phyloP scores from a whole-genome alignment of 2,888 invertebrate genomes.

The Caenorhabditis sp. region DNA sequence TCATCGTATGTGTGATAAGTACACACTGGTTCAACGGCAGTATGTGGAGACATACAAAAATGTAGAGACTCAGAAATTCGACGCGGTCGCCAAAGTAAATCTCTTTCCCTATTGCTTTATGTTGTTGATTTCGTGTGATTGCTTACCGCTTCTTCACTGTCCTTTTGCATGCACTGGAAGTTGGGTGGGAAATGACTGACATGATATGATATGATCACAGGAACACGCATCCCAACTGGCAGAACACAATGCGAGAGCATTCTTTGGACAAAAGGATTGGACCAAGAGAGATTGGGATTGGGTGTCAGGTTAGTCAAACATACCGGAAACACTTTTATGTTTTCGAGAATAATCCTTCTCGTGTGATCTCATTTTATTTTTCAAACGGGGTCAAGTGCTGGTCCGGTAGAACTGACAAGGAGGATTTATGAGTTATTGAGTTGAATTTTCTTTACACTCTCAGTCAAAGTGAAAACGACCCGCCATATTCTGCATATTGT shows the following conservation, averaged over 20 bases:
- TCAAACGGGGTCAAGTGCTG: no score
- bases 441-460: no score
- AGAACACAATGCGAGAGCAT: constrained; percentile 76
- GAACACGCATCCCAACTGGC: constrained; percentile 76
- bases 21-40: constrained; percentile 78
- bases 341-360: no score
- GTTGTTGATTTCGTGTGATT: not conserved
- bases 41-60: constrained; percentile 79
- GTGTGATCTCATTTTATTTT: not conserved
- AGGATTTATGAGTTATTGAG: no score
- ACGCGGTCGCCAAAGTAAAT: constrained; percentile 74
- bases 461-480: no score
- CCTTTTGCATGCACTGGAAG: not conserved
- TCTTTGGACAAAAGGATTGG: constrained; percentile 76
- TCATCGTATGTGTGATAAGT: constrained; percentile 79
- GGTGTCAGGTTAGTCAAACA: constrained; percentile 68
- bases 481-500: no score
- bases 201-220: constrained; percentile 34
- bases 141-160: constrained; percentile 27
- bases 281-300: constrained; percentile 81
- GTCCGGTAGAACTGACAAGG: no score
- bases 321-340: no score
- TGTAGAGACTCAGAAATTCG: constrained; percentile 77
- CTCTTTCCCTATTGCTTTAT: constrained; percentile 41
- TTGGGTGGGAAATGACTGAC: not conserved